A percentile compares a stretch with the other conserved stretches of the same genome.
Evolutionary conservation across 1,140 invertebrate species (phyloP).

Genomic region (Cyclina sinensis): DNA sequence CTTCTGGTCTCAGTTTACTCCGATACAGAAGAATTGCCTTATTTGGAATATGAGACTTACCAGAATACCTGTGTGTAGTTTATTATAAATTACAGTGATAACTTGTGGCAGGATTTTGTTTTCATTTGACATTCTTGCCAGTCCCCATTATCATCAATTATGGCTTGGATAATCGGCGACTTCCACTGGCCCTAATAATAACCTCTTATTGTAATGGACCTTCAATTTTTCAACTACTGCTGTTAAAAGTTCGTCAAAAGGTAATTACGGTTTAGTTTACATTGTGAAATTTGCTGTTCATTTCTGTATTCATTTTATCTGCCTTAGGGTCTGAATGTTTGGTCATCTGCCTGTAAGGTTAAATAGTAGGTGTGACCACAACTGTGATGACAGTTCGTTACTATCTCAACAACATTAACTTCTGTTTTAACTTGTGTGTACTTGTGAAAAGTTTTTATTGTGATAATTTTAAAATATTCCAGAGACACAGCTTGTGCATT

Average conservation of each 20-base stretch:
- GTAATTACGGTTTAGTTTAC: conserved; percentile 41
- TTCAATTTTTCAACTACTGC: conserved; percentile 6
- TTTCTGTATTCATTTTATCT: not conserved
- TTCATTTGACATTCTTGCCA: not conserved
- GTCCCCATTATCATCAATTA: conserved; percentile 4
- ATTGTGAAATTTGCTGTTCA: conserved; percentile 36
- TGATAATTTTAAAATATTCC: too few species aligned
- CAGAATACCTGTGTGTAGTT: too few species aligned
- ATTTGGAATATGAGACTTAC: too few species aligned
- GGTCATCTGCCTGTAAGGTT: conserved; percentile 16
- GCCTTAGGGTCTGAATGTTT: not conserved
- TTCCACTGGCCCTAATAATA: not conserved
- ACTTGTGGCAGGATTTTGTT: not conserved
- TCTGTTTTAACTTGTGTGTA: conserved; percentile 9
- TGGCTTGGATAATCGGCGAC: not conserved
- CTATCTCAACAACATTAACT: not conserved
- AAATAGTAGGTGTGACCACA: conserved; percentile 24
- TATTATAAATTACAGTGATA: too few species aligned
- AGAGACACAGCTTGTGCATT: too few species aligned
- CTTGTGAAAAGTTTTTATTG: not conserved
- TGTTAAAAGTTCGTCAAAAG: conserved; percentile 2
- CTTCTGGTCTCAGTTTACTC: too few species aligned
- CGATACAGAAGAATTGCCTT: too few species aligned
- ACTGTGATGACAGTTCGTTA: conserved; percentile 38
- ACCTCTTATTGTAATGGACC: conserved; percentile 36